These are phyloP conservation scores for Tinea trinotella DNA, from an alignment of 2,888 invertebrate species.

Conservation along the genomic window DNA sequence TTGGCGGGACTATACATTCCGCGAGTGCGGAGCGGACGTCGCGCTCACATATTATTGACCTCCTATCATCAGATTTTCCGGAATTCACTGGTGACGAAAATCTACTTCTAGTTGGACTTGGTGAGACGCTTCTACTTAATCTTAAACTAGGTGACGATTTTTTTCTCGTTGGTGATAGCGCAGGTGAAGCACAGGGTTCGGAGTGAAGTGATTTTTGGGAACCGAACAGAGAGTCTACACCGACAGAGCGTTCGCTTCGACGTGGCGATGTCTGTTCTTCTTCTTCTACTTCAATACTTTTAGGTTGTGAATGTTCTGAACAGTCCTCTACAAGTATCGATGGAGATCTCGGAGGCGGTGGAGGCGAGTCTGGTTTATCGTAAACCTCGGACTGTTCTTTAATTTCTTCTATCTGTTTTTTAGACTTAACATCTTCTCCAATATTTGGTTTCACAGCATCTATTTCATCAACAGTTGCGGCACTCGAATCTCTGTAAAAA, in stretches of 20 bases:
- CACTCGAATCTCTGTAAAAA: constrained; percentile 48
- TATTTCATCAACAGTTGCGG: constrained; percentile 30
- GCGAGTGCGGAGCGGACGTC: constrained; percentile 55
- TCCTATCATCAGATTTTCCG: neutral
- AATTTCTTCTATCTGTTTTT: neutral
- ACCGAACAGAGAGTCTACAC: constrained; percentile 22
- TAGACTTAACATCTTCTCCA: constrained; percentile 24
- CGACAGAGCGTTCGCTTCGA: constrained; percentile 27
- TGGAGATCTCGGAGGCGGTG: constrained; percentile 36
- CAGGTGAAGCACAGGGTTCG: constrained; percentile 8
- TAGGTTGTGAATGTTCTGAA: constrained; percentile 37
- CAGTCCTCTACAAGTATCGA: constrained; percentile 51
- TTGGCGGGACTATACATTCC: constrained; percentile 58
- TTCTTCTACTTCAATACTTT: neutral
- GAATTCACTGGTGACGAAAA: constrained; percentile 21
- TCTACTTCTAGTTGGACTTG: constrained; percentile 26
- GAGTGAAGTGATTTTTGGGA: constrained; percentile 27
- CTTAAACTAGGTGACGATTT: constrained; percentile 25
- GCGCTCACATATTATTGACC: constrained; percentile 28
- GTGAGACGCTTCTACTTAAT: constrained; percentile 19
- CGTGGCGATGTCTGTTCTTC: neutral
- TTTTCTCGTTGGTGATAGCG: constrained; percentile 27
- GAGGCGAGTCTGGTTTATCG: constrained; percentile 25
- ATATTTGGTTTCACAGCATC: constrained; percentile 35
- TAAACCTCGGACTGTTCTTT: neutral